Evolutionary conservation across 2,797 vertebrate species (phyloP).

Genomic region (Spheniscus humboldti): DNA sequence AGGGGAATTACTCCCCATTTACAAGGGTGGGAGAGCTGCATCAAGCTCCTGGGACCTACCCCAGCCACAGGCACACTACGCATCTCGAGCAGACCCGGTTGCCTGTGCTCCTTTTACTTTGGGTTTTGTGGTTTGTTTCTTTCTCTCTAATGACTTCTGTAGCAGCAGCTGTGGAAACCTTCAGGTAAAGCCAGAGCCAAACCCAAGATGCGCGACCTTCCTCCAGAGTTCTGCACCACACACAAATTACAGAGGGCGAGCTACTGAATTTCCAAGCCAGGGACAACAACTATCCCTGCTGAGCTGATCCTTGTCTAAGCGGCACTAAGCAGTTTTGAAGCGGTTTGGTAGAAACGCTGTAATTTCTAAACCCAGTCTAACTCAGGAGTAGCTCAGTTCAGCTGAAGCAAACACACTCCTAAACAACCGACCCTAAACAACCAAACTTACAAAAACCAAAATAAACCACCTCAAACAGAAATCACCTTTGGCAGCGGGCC

Average conservation of each 20-base stretch:
- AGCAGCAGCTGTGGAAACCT: background rate
- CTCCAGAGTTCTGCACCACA: background rate
- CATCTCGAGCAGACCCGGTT: background rate
- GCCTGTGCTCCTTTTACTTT: background rate
- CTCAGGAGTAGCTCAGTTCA: background rate
- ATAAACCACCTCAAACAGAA: background rate
- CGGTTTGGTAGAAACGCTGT: background rate
- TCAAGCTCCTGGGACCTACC: background rate
- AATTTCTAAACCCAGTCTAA: background rate
- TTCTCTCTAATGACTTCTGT: background rate
- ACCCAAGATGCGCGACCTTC: accelerated
- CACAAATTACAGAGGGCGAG: background rate
- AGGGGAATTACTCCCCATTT: background rate
- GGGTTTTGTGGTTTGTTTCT: background rate
- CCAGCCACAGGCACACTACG: accelerated
- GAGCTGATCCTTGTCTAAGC: background rate
- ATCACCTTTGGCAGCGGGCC: accelerated
- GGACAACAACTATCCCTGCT: background rate
- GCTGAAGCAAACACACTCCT: background rate
- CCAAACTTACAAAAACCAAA: background rate
- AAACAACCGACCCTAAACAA: background rate
- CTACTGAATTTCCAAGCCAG: background rate
- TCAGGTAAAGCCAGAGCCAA: background rate
- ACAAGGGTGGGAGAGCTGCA: background rate
- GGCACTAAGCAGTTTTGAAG: background rate